Percentiles rank a stretch among this genome's conserved stretches.
Conservation (phyloP, 2,797 vertebrate species). For the Manis crassicaudata region DNA sequence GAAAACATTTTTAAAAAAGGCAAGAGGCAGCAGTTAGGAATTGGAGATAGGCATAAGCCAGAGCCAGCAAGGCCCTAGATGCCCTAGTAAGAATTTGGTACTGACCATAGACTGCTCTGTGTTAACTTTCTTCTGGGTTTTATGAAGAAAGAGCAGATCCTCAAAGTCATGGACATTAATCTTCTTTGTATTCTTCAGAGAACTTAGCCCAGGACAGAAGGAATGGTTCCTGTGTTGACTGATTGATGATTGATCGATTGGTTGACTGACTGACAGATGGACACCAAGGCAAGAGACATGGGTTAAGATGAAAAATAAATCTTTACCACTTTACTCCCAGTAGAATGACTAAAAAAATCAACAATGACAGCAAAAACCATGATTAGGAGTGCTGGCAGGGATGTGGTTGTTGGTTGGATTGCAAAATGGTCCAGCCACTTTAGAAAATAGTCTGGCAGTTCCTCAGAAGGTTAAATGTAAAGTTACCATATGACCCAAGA, state of each 20-base stretch:
- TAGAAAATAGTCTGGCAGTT: neutral
- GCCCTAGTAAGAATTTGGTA: neutral
- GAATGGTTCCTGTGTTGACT: neutral
- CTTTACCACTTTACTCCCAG: neutral
- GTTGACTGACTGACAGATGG: neutral
- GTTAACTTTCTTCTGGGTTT: neutral
- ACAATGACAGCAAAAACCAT: neutral
- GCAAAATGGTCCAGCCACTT: neutral
- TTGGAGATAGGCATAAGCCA: neutral
- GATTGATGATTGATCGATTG: neutral
- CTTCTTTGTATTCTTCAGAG: neutral
- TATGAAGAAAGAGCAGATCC: neutral
- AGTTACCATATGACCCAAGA: neutral
- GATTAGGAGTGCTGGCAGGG: neutral
- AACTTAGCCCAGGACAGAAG: neutral
- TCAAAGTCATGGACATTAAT: neutral
- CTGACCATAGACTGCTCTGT: neutral
- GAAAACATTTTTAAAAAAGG: neutral
- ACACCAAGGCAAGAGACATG: neutral
- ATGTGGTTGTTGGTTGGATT: neutral
- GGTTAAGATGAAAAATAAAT: slow-evolving; percentile 6
- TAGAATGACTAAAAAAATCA: neutral
- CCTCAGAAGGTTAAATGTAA: neutral
- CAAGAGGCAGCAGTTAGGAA: neutral
- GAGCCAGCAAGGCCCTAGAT: neutral